phyloP scores from a whole-genome alignment of 2,888 invertebrate genomes.

The Dryococelus australis region DNA sequence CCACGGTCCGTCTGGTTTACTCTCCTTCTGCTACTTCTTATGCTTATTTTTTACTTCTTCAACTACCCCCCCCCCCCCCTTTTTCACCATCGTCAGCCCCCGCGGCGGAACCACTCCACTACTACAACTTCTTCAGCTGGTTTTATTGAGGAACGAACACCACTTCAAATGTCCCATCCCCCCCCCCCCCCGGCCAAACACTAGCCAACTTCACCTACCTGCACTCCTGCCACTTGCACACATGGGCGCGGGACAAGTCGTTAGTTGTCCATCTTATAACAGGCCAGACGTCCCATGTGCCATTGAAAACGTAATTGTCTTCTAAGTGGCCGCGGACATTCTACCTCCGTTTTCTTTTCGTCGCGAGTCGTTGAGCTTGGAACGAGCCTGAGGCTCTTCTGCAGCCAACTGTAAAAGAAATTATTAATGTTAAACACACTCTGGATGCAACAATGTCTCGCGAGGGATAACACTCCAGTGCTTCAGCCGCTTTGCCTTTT shows the following conservation, averaged over 20 bases:
- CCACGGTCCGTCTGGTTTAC: background rate
- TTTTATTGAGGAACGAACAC: constrained; percentile 3
- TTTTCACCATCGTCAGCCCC: background rate
- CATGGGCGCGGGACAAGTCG: background rate
- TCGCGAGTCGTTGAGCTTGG: no score
- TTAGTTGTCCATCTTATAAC: no score
- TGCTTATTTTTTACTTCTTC: background rate
- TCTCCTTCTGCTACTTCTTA: background rate
- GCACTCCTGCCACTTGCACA: background rate
- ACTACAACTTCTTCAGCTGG: background rate
- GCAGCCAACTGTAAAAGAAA: no score
- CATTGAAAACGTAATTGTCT: no score
- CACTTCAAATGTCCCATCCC: background rate
- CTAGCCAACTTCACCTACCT: background rate
- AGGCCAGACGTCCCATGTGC: no score
- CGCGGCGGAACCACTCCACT: background rate
- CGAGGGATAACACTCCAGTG: no score
- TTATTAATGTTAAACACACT: no score
- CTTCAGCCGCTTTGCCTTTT: no score
- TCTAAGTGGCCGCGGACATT: no score
- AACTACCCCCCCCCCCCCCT: background rate
- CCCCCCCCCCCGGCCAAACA: background rate
- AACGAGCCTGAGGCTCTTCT: no score
- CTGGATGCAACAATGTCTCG: no score
- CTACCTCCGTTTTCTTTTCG: no score